Conservation (phyloP, 2,888 invertebrate species). For the Odontomyia ornata region DNA sequence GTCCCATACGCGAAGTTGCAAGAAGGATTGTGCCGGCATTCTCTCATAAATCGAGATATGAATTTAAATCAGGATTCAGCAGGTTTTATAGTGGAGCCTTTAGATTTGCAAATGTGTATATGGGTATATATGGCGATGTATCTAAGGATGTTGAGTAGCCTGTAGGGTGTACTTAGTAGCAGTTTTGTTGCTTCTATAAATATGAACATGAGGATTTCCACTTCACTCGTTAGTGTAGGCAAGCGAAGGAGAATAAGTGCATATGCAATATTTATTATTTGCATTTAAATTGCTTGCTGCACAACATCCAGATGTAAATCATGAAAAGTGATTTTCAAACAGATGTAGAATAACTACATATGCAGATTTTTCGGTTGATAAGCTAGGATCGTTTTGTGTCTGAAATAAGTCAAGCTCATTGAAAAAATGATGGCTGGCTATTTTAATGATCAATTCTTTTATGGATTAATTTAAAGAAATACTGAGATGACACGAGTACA, state of each 20-base stretch:
- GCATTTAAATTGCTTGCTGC: slow-evolving; percentile 11
- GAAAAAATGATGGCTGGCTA: no score
- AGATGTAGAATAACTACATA: not conserved
- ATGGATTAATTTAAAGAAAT: no score
- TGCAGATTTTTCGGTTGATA: slow-evolving; percentile 25
- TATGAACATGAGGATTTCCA: not conserved
- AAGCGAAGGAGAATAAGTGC: not conserved
- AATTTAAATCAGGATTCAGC: slow-evolving; percentile 34
- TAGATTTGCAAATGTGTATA: not conserved
- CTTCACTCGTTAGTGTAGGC: not conserved
- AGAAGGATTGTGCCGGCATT: slow-evolving; percentile 6
- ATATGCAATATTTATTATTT: slow-evolving; percentile 30
- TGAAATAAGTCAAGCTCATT: no score
- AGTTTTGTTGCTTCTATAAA: slow-evolving; percentile 5
- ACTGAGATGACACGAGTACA: no score
- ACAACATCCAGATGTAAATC: not conserved
- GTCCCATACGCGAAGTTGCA: not conserved
- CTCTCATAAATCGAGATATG: slow-evolving; percentile 42
- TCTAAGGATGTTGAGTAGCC: not conserved
- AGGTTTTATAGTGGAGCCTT: not conserved
- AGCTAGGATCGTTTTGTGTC: not conserved
- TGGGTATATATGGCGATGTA: not conserved
- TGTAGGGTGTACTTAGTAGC: slow-evolving; percentile 20
- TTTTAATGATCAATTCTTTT: no score
- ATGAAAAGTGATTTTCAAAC: slow-evolving; percentile 2